A percentile compares a stretch with the other conserved stretches of the same genome.
phyloP scores from a whole-genome alignment of 2,888 invertebrate genomes.

The Harpalus rufipes region DNA sequence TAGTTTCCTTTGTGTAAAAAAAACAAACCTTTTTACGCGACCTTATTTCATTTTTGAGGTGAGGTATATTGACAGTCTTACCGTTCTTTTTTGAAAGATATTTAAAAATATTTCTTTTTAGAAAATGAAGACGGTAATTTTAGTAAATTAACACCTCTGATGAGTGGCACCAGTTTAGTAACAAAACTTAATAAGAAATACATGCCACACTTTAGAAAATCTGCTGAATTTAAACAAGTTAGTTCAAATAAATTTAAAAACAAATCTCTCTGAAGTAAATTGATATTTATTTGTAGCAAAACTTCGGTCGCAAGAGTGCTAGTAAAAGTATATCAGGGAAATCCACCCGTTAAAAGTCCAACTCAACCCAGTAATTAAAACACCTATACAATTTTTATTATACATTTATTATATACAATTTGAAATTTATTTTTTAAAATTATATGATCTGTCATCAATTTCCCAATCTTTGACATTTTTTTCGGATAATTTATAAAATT shows the following conservation, averaged over 20 bases:
- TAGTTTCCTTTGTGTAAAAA: too few species aligned
- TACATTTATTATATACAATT: constrained; percentile 70
- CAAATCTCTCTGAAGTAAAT: too few species aligned
- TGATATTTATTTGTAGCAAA: too few species aligned
- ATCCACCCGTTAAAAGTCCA: constrained; percentile 17
- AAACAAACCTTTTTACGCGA: too few species aligned
- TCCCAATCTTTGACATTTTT: constrained; percentile 84
- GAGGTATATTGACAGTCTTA: too few species aligned
- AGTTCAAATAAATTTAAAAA: too few species aligned
- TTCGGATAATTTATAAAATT: constrained; percentile 81
- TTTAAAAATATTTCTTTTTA: constrained; percentile 49
- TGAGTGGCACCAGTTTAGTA: constrained; percentile 28
- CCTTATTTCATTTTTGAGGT: too few species aligned
- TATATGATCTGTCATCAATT: constrained; percentile 48
- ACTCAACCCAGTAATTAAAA: background rate
- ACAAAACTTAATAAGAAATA: background rate
- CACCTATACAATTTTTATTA: background rate
- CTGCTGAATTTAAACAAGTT: too few species aligned
- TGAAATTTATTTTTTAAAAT: constrained; percentile 70
- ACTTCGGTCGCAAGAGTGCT: background rate
- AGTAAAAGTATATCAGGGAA: background rate
- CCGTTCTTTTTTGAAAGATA: background rate
- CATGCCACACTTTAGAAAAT: background rate
- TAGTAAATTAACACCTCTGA: constrained; percentile 67
- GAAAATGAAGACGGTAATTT: constrained; percentile 68